A percentile compares a stretch with the other conserved stretches of the same genome.
Evolutionary conservation across 2,797 vertebrate genomes (phyloP).

Genomic region (Onychomys torridus): DNA sequence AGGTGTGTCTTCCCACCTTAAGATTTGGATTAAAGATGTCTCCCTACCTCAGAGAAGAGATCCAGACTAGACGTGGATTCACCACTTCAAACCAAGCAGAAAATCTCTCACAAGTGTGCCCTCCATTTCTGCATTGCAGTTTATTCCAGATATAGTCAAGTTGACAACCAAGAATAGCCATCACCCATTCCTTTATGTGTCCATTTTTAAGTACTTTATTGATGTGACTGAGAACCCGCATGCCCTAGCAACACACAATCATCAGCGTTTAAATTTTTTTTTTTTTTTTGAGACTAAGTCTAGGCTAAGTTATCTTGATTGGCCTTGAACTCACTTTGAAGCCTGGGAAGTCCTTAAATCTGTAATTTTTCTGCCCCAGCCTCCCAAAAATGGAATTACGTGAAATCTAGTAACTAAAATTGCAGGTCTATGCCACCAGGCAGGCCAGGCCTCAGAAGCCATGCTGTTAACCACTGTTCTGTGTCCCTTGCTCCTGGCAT

Average conservation of each 20-base stretch:
- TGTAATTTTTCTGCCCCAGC: not conserved
- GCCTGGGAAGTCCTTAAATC: not conserved
- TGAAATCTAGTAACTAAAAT: not conserved
- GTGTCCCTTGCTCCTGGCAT: not conserved
- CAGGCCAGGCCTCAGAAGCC: not conserved
- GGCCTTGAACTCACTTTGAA: not conserved
- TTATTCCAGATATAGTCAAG: not conserved
- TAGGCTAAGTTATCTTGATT: not conserved
- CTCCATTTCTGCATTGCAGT: not conserved
- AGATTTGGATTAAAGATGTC: not conserved
- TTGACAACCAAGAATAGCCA: not conserved
- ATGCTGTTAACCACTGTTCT: not conserved
- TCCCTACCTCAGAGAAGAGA: not conserved
- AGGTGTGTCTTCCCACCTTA: not conserved
- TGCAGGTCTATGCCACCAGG: not conserved
- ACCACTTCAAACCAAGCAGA: not conserved
- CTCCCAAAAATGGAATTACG: not conserved
- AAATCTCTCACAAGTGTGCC: not conserved
- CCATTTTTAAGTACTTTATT: not conserved
- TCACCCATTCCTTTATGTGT: not conserved
- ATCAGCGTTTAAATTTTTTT: not conserved
- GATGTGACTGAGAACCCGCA: too few relatives aligned
- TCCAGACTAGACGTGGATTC: not conserved
- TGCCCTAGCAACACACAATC: not conserved
- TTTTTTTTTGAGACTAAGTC: not conserved